Base-by-base conservation (phyloP, 2,888 invertebrate genomes). In the Lacanobia oleracea region DNA sequence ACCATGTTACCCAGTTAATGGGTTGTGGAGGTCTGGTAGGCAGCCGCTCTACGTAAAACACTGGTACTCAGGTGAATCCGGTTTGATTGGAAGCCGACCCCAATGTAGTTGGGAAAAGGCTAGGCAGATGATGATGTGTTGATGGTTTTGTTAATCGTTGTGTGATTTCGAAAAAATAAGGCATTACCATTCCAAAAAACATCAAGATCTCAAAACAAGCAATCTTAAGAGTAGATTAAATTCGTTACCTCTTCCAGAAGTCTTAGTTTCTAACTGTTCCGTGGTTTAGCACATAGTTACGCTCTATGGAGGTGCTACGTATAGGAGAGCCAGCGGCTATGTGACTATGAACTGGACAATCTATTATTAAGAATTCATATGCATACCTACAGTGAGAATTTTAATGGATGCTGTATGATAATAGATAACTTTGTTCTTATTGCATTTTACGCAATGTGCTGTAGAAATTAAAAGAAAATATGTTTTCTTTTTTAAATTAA, bases 311-410 rank as follows among this genome's bases (percentile, higher is more conserved):
- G 66, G 27, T 67, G 70, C 21, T 86, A 81, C 37, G 62, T 82
- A 77, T 80, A 77, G 66, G 40, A 74, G 21, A 65, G 54, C 57
- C 61, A 73, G 64, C 75, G 64, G 70, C 64, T 76, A 75, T 86
- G 77, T 79, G 81, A 72, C 78, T 85, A 77, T 81, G 78, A 72
- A 77, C 81, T 75, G 81, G 81, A 81, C 83, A 66, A 82, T 81
- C 77, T 66, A 63, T 81, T 79, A 85, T 82, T 80, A 84, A 85
- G 75, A 77, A 83, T 85, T 77, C 82, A 86, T 75, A 75, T 75
- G 50, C 63, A 75, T 45, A 67, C 43, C n/a, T n/a, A n/a, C n/a
- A 67, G 23, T 70, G 61, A 68, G 80, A 77, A 77, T 79, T 82
- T 78, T 75, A 82, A 86, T 82, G 72, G 67, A 67, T 59, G 70